phyloP scores from a whole-genome alignment of 2,113 vertebrate species.

The Lonchura striata region DNA sequence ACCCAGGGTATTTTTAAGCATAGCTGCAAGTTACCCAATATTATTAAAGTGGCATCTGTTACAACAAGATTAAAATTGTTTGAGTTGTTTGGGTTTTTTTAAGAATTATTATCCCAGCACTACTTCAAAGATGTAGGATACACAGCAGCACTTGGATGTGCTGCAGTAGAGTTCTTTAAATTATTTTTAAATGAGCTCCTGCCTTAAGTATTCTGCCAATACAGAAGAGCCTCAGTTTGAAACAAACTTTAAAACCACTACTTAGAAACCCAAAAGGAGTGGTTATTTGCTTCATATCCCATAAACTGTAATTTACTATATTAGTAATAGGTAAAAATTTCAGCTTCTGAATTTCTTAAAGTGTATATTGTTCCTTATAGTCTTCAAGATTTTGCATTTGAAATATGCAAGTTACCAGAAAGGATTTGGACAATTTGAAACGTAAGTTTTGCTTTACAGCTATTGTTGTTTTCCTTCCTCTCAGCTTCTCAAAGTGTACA shows the following conservation, averaged over 20 bases:
- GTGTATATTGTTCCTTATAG: neutral
- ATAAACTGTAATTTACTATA: conserved; percentile 45
- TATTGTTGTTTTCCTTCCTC: neutral
- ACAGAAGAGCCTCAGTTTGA: conserved; percentile 22
- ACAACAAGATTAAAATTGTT: neutral
- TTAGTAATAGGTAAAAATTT: conserved; percentile 29
- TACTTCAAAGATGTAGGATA: neutral
- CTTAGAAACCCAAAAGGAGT: conserved; percentile 23
- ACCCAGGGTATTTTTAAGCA: neutral
- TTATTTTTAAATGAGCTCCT: conserved; percentile 15
- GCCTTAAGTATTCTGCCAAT: neutral
- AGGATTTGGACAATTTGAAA: neutral
- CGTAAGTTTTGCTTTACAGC: neutral
- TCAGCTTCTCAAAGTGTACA: neutral
- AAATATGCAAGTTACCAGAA: neutral
- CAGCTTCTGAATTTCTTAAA: conserved; percentile 12
- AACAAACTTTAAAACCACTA: conserved; percentile 37
- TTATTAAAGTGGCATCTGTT: conserved; percentile 5
- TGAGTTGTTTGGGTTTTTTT: neutral
- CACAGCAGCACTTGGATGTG: neutral
- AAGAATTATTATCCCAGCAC: neutral
- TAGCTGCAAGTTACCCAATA: neutral
- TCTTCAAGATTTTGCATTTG: neutral
- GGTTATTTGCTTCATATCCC: conserved; percentile 16
- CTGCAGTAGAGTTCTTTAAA: neutral